A percentile compares a stretch with the other conserved stretches of the same genome.
Evolutionary conservation across 1,140 invertebrate species (phyloP).

Genomic region (Ctenoplectra terminalis): DNA sequence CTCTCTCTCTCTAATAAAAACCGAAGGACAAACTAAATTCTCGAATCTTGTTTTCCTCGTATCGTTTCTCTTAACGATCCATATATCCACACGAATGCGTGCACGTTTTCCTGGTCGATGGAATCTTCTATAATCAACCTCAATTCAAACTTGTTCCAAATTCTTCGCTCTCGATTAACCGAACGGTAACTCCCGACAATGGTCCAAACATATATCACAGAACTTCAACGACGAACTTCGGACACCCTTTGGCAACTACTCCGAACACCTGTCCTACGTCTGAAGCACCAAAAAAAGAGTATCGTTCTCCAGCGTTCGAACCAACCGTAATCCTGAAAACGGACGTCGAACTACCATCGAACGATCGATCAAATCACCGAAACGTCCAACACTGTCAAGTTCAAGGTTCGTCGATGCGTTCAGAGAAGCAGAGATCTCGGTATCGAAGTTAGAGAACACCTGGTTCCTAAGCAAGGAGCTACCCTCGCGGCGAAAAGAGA

Average conservation of each 20-base stretch:
- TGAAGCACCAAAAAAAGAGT: neutral
- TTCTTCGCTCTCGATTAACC: neutral
- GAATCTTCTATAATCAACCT: neutral
- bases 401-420: neutral
- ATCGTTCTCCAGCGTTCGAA: neutral
- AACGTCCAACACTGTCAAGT: conserved; percentile 7
- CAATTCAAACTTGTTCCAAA: neutral
- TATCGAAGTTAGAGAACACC: neutral
- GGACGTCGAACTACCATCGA: neutral
- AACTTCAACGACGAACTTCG: too few species aligned
- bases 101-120: neutral
- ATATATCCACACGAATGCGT: neutral
- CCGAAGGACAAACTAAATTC: neutral
- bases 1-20: neutral
- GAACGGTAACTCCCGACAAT: neutral
- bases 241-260: neutral
- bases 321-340: neutral
- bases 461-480: conserved; percentile 42
- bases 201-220: neutral
- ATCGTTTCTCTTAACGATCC: neutral
- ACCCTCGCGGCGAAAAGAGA: conserved; percentile 58
- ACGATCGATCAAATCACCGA: neutral
- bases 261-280: neutral
- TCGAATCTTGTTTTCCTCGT: neutral
- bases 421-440: neutral